These are phyloP conservation scores for Echiichthys vipera DNA, from an alignment of 2,797 vertebrate species.

Conservation along the genomic window DNA sequence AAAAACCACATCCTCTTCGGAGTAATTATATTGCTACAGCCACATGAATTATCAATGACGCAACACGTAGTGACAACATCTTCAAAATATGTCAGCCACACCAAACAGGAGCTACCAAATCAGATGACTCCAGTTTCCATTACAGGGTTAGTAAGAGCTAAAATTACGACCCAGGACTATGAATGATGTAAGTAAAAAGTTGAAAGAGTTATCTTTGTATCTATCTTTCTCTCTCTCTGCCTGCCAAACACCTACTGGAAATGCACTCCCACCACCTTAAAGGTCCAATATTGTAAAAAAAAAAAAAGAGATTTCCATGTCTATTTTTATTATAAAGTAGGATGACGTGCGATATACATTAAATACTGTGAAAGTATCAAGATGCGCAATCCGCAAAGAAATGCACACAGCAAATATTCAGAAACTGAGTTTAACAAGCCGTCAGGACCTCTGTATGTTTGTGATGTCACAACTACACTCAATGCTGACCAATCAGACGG, in stretches of 20 bases:
- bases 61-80: slow-evolving; percentile 69
- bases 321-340: too few species aligned
- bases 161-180: slow-evolving; percentile 9
- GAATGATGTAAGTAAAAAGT: neutral
- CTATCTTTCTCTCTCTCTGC: neutral
- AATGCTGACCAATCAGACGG: too few species aligned
- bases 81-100: slow-evolving; percentile 69
- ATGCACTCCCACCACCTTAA: neutral
- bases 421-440: too few species aligned
- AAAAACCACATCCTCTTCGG: slow-evolving; percentile 71
- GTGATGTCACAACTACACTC: too few species aligned
- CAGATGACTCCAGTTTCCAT: slow-evolving; percentile 45
- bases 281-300: too few species aligned
- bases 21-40: slow-evolving; percentile 74
- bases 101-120: slow-evolving; percentile 51
- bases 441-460: too few species aligned
- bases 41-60: slow-evolving; percentile 77
- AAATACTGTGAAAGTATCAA: too few species aligned
- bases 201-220: slow-evolving; percentile 3
- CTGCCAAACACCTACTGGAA: neutral
- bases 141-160: slow-evolving; percentile 16
- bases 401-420: too few species aligned
- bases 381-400: too few species aligned
- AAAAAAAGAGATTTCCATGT: too few species aligned
- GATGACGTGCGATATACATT: too few species aligned